Evolutionary conservation across 2,113 vertebrate species (phyloP), one percentile per base, ranked within the genome.

Genomic region (Odobenus rosmarus): DNA sequence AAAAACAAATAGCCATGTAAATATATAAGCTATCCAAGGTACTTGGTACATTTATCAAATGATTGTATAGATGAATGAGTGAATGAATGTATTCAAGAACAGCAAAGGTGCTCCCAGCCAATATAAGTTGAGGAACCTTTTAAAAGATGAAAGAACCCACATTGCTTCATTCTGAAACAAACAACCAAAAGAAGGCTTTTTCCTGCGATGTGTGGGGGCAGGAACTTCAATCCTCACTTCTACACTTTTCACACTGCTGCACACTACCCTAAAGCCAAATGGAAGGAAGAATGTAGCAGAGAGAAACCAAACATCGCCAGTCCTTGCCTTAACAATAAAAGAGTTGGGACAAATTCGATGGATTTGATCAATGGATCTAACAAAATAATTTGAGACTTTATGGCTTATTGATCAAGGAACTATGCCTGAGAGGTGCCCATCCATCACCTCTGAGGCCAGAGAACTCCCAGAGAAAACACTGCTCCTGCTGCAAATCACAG

Each of bases 341-440:
- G 89, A 92, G 91, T 88, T 93, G 85, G 97, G 93, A 97, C 89
- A 95, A 95, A 97, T 84, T 94, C 57, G 3, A 76, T 93, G 79
- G 81, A 84, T 97, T 96, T 97, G 93, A 98, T 97, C 98, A 95
- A 97, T 97, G 86, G 86, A 98, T 97, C 96, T 97, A 98, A 98
- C 97, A 97, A 97, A 97, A 98, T 95, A 98, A 98, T 98, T 97
- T 98, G 96, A 98, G 97, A 93, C 96, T 97, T 98, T 98, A 97
- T 97, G 96, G 96, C 95, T 97, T 98, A 98, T 97, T 96, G 98
- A 98, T 97, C 96, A 97, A 95, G n/a, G 77, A 97, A 97, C 96
- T 87, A 95, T 95, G 95, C 96, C 96, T 97, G 93, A 98, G 93
- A 98, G 97, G 95, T 97, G 93, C 95, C 96, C 96, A 98, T 98